A percentile compares a stretch with the other conserved stretches of the same genome.
Conservation (phyloP, 2,888 invertebrate species). For the Meliscaeva auricollis region DNA sequence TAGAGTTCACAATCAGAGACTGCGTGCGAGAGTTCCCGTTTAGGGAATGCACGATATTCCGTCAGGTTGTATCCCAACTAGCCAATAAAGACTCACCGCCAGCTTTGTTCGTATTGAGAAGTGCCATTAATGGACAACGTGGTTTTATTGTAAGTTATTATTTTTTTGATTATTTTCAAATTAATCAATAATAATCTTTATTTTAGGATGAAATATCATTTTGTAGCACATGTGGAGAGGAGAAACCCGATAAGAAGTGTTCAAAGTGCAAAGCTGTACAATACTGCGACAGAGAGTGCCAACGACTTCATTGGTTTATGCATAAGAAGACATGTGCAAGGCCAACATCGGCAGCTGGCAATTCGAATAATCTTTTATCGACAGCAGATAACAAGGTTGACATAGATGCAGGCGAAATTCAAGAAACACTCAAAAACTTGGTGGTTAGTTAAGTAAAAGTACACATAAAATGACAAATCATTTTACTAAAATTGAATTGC, state of each 20-base stretch:
- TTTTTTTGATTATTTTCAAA: not conserved
- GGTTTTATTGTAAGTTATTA: constrained; percentile 86
- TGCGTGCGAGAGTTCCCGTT: constrained; percentile 95
- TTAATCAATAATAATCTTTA: constrained; percentile 7
- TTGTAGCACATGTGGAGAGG: constrained; percentile 95
- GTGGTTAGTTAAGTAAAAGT: constrained; percentile 76
- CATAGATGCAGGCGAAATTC: constrained; percentile 85
- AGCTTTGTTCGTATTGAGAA: constrained; percentile 89
- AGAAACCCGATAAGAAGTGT: constrained; percentile 96
- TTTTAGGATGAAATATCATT: constrained; percentile 86
- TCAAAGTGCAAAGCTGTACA: constrained; percentile 96
- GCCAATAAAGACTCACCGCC: constrained; percentile 89
- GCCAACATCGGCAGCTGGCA: constrained; percentile 84
- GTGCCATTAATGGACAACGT: constrained; percentile 94
- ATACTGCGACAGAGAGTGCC: constrained; percentile 97
- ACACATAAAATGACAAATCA: not conserved
- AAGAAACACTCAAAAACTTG: constrained; percentile 85
- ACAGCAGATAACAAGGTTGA: constrained; percentile 67
- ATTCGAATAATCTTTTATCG: constrained; percentile 78
- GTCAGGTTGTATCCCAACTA: constrained; percentile 91
- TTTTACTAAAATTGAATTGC: constrained; percentile 21
- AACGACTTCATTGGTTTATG: constrained; percentile 96
- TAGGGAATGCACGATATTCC: constrained; percentile 94
- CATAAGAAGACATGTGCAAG: constrained; percentile 94
- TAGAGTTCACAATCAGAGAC: constrained; percentile 92